Percentiles rank a stretch among this genome's conserved stretches.
phyloP scores from a whole-genome alignment of 2,888 invertebrate genomes.

The Brachynemurus nebulosus region DNA sequence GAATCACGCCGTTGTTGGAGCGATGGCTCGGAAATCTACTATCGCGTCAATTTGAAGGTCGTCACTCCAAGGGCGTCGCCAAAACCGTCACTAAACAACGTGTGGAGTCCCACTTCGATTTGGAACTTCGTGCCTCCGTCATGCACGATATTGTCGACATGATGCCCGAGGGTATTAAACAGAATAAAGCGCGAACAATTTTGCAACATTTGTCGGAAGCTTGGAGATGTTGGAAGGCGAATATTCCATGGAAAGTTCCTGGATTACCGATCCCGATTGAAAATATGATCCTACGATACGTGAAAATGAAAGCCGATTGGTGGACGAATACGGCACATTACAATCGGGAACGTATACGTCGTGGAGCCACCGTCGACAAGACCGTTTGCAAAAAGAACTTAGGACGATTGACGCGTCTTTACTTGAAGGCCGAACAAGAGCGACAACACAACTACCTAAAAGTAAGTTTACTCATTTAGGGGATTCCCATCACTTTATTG shows the following conservation, averaged over 20 bases:
- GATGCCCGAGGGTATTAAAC: slow-evolving; percentile 99
- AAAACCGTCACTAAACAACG: slow-evolving; percentile 99
- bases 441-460: slow-evolving; percentile 98
- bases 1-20: slow-evolving; percentile 94
- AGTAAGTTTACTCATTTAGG: slow-evolving; percentile 31
- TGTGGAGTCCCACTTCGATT: slow-evolving; percentile 98
- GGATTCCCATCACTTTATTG: no score
- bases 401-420: slow-evolving; percentile 90
- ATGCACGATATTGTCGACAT: slow-evolving; percentile 99
- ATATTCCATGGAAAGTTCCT: slow-evolving; percentile 99
- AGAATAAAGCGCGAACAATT: slow-evolving; percentile 98
- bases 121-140: slow-evolving; percentile 93
- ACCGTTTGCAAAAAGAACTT: slow-evolving; percentile 99
- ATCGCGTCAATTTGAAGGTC: slow-evolving; percentile 96
- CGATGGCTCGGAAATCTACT: slow-evolving; percentile 98
- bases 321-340: slow-evolving; percentile 99
- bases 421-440: slow-evolving; percentile 97
- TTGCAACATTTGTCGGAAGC: slow-evolving; percentile 98
- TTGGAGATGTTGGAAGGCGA: slow-evolving; percentile 99
- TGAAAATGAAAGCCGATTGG: slow-evolving; percentile 99
- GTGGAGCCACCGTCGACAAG: slow-evolving; percentile 99
- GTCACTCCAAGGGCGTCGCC: slow-evolving; percentile 98
- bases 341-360: slow-evolving; percentile 93
- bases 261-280: slow-evolving; percentile 98
- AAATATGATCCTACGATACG: slow-evolving; percentile 99